Percentiles rank a stretch among this genome's conserved stretches.
These are phyloP conservation scores for Erpobdella octoculata DNA, from an alignment of 2,888 invertebrate genomes.

Conservation along the genomic window DNA sequence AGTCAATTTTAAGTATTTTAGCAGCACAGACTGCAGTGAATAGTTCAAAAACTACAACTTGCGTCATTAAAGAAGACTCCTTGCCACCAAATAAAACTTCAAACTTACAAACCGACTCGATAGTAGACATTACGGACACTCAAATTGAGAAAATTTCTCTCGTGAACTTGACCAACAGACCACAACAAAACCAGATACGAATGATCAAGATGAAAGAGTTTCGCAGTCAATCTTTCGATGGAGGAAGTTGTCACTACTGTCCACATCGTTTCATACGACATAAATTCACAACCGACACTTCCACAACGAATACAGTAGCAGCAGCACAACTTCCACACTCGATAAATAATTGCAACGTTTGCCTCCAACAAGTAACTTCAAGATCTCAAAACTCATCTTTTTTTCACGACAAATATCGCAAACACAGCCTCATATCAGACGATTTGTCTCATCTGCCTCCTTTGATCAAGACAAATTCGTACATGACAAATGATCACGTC, in stretches of 20 bases:
- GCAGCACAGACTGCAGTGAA: neutral
- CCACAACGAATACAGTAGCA: neutral
- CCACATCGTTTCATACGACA: neutral
- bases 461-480: too few relatives aligned
- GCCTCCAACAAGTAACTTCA: too few relatives aligned
- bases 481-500: too few relatives aligned
- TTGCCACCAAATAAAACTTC: too few relatives aligned
- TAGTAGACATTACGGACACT: too few relatives aligned
- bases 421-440: neutral
- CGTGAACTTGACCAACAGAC: too few relatives aligned
- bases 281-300: neutral
- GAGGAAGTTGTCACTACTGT: neutral
- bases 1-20: constrained; percentile 7
- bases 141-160: too few relatives aligned
- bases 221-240: neutral
- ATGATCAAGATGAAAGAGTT: neutral
- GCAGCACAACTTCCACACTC: neutral
- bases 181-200: too few relatives aligned
- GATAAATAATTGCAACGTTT: too few relatives aligned
- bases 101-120: too few relatives aligned
- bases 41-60: neutral
- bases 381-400: neutral
- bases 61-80: too few relatives aligned
- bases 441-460: neutral
- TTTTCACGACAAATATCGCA: neutral